These are phyloP conservation scores for Raja brachyura DNA, from an alignment of 2,113 vertebrate species.

Conservation along the genomic window DNA sequence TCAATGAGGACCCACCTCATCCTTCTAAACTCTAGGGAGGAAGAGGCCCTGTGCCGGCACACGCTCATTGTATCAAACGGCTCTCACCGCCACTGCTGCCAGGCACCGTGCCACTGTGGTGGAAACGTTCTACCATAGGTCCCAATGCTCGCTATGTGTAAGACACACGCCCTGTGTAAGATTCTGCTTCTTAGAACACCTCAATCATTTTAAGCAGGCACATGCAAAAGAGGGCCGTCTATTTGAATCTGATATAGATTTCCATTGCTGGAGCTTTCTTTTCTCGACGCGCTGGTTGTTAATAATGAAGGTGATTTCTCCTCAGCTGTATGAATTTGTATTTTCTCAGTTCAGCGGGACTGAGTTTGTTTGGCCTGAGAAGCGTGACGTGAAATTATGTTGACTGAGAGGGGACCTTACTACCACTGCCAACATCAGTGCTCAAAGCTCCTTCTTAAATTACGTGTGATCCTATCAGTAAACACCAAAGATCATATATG, in stretches of 20 bases:
- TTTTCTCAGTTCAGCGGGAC: neutral
- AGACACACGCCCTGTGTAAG: neutral
- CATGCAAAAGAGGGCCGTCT: neutral
- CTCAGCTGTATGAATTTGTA: neutral
- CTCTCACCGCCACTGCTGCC: too few species aligned
- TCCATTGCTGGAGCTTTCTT: neutral
- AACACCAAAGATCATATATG: too few species aligned
- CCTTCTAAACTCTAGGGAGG: too few species aligned
- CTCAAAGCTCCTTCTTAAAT: neutral
- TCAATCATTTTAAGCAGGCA: neutral
- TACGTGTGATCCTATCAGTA: neutral
- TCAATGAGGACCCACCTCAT: too few species aligned
- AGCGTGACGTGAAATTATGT: neutral
- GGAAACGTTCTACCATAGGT: neutral
- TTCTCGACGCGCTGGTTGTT: neutral
- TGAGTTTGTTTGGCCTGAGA: neutral
- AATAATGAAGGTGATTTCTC: neutral
- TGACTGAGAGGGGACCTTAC: neutral
- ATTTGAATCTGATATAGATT: neutral
- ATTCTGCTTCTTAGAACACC: neutral
- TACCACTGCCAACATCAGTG: neutral
- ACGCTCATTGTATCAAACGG: too few species aligned
- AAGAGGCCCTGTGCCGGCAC: too few species aligned
- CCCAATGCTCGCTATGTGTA: neutral
- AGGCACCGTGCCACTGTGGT: neutral